Base-by-base conservation (phyloP, 2,113 vertebrate species). In the Amphiprion ocellaris region DNA sequence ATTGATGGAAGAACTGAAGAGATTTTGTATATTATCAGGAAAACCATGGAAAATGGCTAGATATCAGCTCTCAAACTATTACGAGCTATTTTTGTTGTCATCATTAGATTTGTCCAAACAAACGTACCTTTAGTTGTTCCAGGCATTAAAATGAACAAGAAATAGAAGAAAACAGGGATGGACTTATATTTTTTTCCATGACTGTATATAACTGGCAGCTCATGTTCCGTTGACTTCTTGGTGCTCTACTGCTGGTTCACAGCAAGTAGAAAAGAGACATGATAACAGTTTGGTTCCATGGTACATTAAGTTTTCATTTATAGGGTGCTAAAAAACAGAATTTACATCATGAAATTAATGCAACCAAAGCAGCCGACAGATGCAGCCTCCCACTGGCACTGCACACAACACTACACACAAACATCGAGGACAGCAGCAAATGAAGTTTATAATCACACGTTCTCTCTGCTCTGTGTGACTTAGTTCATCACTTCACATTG, bases 231-330 rank as follows among this genome's bases (percentile, higher is more conserved):
- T 65, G 52, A 58, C 41, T 19, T 47, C 47, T 47, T 59, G 6
- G 39, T 39, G 53, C 4, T 68, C 52, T 21, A 12, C 41, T 70
- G 55, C 47, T 74, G 59, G 7, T 67, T 47, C 21, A 50, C 62
- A 75, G 1, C 58, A 59, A 70, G 52, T 39, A 26, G 0, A 12
- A 73, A 80, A 77, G 30, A 75, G 49, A 81, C 54, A 41, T 17
- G 19, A 75, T 53, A 66, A 68, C 33, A 62, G 26, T 77, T 55
- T 86, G 61, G 21, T 81, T 72, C 44, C 33, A 77, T 54, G 61
- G 79, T 79, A 87, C 87, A 89, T 91, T 86, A 62, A 46, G 21
- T 79, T 86, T 74, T 84, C 53, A 90, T 82, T 83, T 73, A 81
- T 77, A 68, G 17, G 63, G 49, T 1, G 28, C 59, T 75, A 74